Evolutionary conservation across 2,888 invertebrate genomes (phyloP).

Genomic region (Melinopterus prodromus): DNA sequence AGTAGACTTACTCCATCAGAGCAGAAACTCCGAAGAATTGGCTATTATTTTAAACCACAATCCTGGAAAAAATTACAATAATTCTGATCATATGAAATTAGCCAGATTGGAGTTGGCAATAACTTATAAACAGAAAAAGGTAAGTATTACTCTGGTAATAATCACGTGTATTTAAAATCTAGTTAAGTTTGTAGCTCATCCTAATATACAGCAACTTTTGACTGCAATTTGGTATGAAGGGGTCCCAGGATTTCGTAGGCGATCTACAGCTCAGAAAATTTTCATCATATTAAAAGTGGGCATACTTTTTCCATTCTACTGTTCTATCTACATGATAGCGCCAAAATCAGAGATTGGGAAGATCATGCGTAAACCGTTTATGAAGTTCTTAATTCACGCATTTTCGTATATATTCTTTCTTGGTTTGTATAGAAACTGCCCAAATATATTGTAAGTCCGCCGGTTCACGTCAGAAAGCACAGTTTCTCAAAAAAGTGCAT

Average conservation of each 20-base stretch:
- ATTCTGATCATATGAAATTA: slow-evolving; percentile 85
- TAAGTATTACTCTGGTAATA: slow-evolving; percentile 53
- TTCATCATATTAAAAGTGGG: slow-evolving; percentile 78
- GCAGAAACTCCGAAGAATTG: slow-evolving; percentile 90
- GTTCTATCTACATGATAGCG: slow-evolving; percentile 82
- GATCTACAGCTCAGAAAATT: slow-evolving; percentile 74
- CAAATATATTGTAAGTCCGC: too few species aligned
- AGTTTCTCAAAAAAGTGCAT: too few species aligned
- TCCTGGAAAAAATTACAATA: slow-evolving; percentile 76
- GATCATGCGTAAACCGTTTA: slow-evolving; percentile 92
- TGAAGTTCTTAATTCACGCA: slow-evolving; percentile 96
- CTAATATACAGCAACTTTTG: slow-evolving; percentile 91
- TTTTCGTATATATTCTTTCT: slow-evolving; percentile 94
- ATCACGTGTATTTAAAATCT: slow-evolving; percentile 22
- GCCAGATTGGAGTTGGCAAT: slow-evolving; percentile 90
- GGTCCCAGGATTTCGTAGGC: slow-evolving; percentile 90
- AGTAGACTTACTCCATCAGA: slow-evolving; percentile 89
- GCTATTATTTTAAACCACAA: slow-evolving; percentile 95
- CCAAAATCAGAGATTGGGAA: slow-evolving; percentile 83
- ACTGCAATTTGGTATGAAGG: slow-evolving; percentile 96
- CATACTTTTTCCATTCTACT: slow-evolving; percentile 87
- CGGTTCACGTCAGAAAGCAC: too few species aligned
- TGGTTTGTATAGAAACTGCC: slow-evolving; percentile 63
- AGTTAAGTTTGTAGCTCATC: slow-evolving; percentile 89
- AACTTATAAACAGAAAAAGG: slow-evolving; percentile 94